Percentiles rank a stretch among this genome's conserved stretches.
Conservation (phyloP, 2,888 invertebrate genomes). For the Spilosoma lubricipeda region DNA sequence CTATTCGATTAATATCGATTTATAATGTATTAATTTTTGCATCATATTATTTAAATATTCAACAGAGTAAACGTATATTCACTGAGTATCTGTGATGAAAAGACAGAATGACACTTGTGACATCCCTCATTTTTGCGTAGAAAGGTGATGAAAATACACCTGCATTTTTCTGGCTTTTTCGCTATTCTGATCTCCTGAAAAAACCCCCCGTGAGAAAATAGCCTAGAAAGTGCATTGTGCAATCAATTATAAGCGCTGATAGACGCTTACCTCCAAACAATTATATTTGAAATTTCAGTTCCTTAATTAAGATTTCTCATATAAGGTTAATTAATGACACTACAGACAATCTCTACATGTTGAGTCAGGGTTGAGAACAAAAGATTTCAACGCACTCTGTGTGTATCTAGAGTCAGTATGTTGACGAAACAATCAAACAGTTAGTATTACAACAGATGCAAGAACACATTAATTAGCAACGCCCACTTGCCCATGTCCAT, state of each 20-base stretch:
- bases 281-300: background rate
- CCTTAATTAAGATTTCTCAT: background rate
- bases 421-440: conserved; percentile 1
- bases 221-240: background rate
- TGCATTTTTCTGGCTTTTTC: background rate
- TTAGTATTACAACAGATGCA: background rate
- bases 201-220: background rate
- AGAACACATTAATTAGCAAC: conserved; percentile 1
- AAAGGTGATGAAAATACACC: background rate
- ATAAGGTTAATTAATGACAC: conserved; percentile 2
- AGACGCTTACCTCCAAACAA: background rate
- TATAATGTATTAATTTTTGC: too few relatives aligned
- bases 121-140: background rate
- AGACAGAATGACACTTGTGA: background rate
- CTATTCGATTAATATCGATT: too few relatives aligned
- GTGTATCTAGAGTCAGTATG: conserved; percentile 2
- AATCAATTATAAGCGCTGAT: background rate
- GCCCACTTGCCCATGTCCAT: conserved; percentile 14
- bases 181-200: background rate
- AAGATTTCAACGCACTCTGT: conserved; percentile 20
- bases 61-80: background rate
- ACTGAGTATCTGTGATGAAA: background rate
- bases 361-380: conserved; percentile 11
- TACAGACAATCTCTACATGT: background rate
- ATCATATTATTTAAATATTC: too few relatives aligned